These are phyloP conservation scores for Lochmaea crataegi DNA, from an alignment of 2,888 invertebrate species.

Conservation along the genomic window DNA sequence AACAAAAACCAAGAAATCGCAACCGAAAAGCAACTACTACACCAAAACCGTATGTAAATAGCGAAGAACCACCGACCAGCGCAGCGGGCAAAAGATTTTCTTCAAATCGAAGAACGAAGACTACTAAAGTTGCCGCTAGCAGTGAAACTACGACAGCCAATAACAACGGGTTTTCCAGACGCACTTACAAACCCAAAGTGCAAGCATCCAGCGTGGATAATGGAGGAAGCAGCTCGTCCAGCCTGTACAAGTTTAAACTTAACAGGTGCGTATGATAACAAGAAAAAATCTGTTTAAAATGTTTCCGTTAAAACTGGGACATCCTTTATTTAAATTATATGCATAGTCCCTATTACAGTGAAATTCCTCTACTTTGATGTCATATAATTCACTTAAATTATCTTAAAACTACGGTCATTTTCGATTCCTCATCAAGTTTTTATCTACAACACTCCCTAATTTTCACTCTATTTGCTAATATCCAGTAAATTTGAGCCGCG, in stretches of 20 bases:
- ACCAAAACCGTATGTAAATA: constrained; percentile 76
- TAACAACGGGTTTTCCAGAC: constrained; percentile 66
- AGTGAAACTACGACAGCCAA: constrained; percentile 56
- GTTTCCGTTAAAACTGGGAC: background rate
- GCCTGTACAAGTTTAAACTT: constrained; percentile 82
- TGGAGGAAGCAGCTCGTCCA: constrained; percentile 66
- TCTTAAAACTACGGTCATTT: too few relatives aligned
- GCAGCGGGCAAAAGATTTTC: constrained; percentile 68
- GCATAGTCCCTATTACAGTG: too few relatives aligned
- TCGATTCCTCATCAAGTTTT: too few relatives aligned
- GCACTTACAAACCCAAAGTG: constrained; percentile 78
- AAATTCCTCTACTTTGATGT: too few relatives aligned
- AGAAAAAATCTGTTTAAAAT: background rate
- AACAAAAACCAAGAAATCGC: constrained; percentile 64
- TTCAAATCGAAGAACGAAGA: constrained; percentile 53
- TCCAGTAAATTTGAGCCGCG: too few relatives aligned
- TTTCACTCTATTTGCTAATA: too few relatives aligned
- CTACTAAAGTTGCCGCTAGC: constrained; percentile 53
- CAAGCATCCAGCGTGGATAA: constrained; percentile 69
- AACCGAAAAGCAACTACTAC: constrained; percentile 62
- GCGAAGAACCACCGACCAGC: constrained; percentile 66
- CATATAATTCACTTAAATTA: too few relatives aligned
- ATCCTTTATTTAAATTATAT: too few relatives aligned
- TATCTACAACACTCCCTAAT: too few relatives aligned
- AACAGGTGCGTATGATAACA: constrained; percentile 64